Percentiles rank a stretch among this genome's conserved stretches.
Evolutionary conservation across 2,113 vertebrate genomes (phyloP).

Genomic region (Chlorodrepanis virens): DNA sequence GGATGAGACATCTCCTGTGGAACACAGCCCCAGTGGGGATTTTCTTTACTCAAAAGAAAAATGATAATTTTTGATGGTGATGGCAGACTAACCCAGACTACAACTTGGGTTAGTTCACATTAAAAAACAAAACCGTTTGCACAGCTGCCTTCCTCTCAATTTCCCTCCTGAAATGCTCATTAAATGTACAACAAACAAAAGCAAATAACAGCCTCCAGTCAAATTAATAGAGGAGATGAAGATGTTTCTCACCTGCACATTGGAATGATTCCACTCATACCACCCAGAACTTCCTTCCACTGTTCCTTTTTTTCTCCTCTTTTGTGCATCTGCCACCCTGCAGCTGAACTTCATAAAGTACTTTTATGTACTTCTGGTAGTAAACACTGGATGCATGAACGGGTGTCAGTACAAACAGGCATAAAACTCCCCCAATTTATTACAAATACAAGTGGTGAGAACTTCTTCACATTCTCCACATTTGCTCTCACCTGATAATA

Average conservation of each 20-base stretch:
- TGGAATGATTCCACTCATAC: neutral
- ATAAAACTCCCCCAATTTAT: fast-evolving
- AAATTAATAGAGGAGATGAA: neutral
- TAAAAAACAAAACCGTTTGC: neutral
- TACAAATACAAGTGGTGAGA: neutral
- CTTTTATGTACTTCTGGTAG: neutral
- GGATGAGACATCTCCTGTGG: neutral
- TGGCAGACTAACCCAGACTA: neutral
- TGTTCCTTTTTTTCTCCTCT: neutral
- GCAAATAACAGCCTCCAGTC: neutral
- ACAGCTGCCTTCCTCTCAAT: neutral
- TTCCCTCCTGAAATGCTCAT: neutral
- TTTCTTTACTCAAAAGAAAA: neutral
- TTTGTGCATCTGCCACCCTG: neutral
- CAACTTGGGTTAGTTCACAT: neutral
- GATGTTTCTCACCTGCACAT: neutral
- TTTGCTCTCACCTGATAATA: neutral
- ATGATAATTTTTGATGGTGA: neutral
- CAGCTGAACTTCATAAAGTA: neutral
- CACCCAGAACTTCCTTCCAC: neutral
- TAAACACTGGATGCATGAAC: fast-evolving
- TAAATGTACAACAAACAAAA: neutral
- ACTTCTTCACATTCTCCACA: neutral
- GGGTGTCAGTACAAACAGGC: neutral
- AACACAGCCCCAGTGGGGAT: neutral